Base-by-base conservation (phyloP, 37 sponge, comb jelly and placozoan genomes). In the Ephydatia muelleri region DNA sequence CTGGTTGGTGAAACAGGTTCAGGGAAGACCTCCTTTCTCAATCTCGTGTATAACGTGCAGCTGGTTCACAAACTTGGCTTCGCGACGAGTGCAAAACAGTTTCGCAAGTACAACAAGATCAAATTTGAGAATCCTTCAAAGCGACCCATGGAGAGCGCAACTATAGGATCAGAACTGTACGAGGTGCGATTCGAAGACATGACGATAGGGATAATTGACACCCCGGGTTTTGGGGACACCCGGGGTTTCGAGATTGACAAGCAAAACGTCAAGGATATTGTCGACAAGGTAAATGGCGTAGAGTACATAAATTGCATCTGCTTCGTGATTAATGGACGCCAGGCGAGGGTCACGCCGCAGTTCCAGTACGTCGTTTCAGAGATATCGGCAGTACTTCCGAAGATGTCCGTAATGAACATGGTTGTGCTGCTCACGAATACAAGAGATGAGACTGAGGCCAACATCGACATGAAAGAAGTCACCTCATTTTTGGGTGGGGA, bases 161-260 rank as follows among this genome's bases (percentile, higher is more conserved):
- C 83, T 23, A 78, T 6, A n/a, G 4, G 65, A 70, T 70, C 72
- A 11, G 70, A 12, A 14, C 6, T 81, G 70, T 87, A 87, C 77
- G 73, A 57, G 13, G 33, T 76, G 2, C 38, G n/a, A 2, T 25
- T 88, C 19, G 77, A 68, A 26, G 73, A 70, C 0, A 9, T 68
- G 37, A 76, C 49, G 16, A 34, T 87, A n/a, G 87, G 79, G 30
- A 49, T 86, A 0, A 80, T 86, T 14, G 82, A 87, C 68, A 81
- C 82, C 23, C 87, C 87, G 29, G 87, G 87, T 0, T 87, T 87
- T 67, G 83, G n/a, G 79, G 3, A n/a, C n/a, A n/a, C n/a, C n/a
- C n/a, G n/a, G n/a, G n/a, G n/a, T n/a, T n/a, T n/a, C n/a, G n/a
- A n/a, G n/a, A n/a, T n/a, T n/a, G n/a, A n/a, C n/a, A n/a, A n/a